Base-by-base conservation (phyloP, 2,888 invertebrate species). In the Eilema caniola region DNA sequence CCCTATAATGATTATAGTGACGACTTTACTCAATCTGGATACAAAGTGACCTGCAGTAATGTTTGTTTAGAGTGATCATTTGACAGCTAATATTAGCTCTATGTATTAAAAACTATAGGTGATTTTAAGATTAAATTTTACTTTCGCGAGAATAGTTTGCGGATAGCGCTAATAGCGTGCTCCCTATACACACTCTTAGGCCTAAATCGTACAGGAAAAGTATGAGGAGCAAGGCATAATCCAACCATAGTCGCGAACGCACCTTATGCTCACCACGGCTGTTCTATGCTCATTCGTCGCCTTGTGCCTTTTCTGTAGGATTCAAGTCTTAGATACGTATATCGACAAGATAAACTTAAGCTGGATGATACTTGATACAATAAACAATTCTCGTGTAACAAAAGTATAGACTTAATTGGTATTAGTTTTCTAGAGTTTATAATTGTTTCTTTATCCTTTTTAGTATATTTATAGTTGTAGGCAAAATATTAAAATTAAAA, bases 401-500 rank as follows among this genome's bases (percentile, higher is more conserved):
- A 24, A 24, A 25, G 33, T 20, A 10, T 57, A 47, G 64, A 57
- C 24, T 57, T 63, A 75, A 70, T 70, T 25, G 72, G 74, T 59
- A 70, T 79, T 71, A 66, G 57, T 72, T 79, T 68, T 68, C 62
- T 71, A 63, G 66, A 62, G 70, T 74, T 62, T 75, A 73, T 74
- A 59, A 62, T 72, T 75, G 25, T 77, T 66, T 74, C 67, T 71
- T 68, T 76, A 66, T 71, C 53, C 72, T 67, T 47, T 77, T 60
- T 74, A 72, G 69, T 73, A 72, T 79, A 71, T 69, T 67, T 66
- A 63, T 83, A 83, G 78, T 23, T 70, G 56, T 83, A 82, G 78
- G 80, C 72, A 73, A 79, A 79, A 76, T 78, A 79, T 78, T 74
- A 73, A 81, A 77, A 72, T 37, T 67, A 75, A 67, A 53, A 77